Base-by-base conservation (phyloP, 2,888 invertebrate genomes). In the Ametastegia equiseti region DNA sequence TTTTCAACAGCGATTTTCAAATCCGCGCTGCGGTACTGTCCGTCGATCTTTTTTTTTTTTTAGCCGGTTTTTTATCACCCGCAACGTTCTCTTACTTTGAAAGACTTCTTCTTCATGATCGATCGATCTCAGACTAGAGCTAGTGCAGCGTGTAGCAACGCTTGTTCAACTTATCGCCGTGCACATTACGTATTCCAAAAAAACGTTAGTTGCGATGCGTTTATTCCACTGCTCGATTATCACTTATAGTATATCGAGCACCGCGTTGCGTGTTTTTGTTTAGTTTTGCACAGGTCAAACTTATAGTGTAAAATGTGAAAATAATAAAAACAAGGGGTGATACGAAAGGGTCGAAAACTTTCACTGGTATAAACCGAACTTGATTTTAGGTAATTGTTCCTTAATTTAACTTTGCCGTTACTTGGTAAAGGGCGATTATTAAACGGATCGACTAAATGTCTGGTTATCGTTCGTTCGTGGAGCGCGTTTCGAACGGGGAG, bases 51-150 rank as follows among this genome's bases (percentile, higher is more conserved):
- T 30, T 15, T 9, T 11, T 6, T n/a, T 15, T 27, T 19, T 63
- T 63, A 2, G n/a, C 54, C 13, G 36, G 30, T 11, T 30, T 7
- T 67, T 67, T 67, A 71, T 71, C 71, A 71, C 42, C 75, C 75
- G 54, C 54, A 75, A 19, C 54, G 54, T 75, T 75, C 75, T 33
- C 50, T 33, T 23, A 15, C 36, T 27, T n/a, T 63, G 23, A 42
- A 78, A 23, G 60, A 39, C 60, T 60, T 78, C 45, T 78, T 78
- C 78, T 60, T 78, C 78, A 78, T 78, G 78, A 78, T 78, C 78
- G 78, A 78, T 78, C 60, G 77, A 78, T 19, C 36, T 50, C 11
- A 36, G 60, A 63, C n/a, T n/a, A n/a, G n/a, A n/a, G n/a, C 39
- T 15, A 4, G 11, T 54, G 19, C 4, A 19, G 23, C 15, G 15